Evolutionary conservation across 2,797 vertebrate genomes (phyloP), one percentile per base, ranked within the genome.

Genomic region (Eleutherodactylus coqui): DNA sequence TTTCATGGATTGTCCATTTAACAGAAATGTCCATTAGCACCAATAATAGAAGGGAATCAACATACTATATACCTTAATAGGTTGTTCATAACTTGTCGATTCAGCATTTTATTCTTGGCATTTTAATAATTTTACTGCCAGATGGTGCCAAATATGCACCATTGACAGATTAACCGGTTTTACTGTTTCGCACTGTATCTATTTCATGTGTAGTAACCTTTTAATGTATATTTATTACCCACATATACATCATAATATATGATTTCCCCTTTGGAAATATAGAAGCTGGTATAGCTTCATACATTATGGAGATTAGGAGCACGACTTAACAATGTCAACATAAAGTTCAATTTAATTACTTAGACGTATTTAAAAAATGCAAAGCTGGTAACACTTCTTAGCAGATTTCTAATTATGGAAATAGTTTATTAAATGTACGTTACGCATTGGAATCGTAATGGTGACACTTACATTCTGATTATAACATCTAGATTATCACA

Each of bases 281-380:
- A 38, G 34, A 24, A 7, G 34, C 9, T 24, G 11, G 7, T 69
- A 36, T 41, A 69, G 11, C 67, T 69, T 38, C 34, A 36, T 69
- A 38, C 32, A 69, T 69, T 69, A 69, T 24, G 67, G 67, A 69
- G 67, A 69, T 69, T 69, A 69, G 19, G 34, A 69, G 64, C 32
- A 34, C 19, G 62, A 67, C 62, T 67, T 67, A 36, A 67, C 67
- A 69, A 69, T 69, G 34, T 69, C 67, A 67, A 67, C 62, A 67
- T 67, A 32, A 67, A 67, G 62, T 34, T 67, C 62, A 69, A 69
- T 41, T 69, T 69, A 41, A 69, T 69, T 69, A 69, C 67, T 38
- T 69, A 38, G 34, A 9, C 19, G 38, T 69, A 69, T 69, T 69
- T 38, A 38, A 38, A 38, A 38, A 21, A 69, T 41, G 19, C 19